Evolutionary conservation across 2,797 vertebrate species (phyloP), one percentile per base, ranked within the genome.

Genomic region (Hydrolagus colliei): DNA sequence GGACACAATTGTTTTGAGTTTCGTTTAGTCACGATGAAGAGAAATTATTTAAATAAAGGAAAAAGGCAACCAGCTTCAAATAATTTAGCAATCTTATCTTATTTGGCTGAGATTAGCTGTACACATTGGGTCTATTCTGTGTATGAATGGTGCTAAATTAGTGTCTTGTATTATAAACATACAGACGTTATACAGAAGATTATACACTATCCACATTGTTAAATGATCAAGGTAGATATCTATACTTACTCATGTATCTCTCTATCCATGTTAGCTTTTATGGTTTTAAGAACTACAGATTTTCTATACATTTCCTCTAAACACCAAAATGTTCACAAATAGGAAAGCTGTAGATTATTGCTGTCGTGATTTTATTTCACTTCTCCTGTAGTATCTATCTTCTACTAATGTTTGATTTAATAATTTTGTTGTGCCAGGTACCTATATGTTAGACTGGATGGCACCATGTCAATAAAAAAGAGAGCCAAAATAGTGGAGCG

Each of bases 391-490:
- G 18, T 73, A 18, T 73, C 10, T 72, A 74, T 59, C 61, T 5
- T 86, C 73, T 86, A 61, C 63, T 86, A 20, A 20, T 75, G 8
- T 16, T 9, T 73, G 10, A 75, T 67, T 65, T 41, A 84, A 63
- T 41, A 9, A 18, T 72, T 67, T 84, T 75, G 9, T 88, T 90
- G 18, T 65, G 41, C 27, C 88, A 98, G 97, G 89, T 98, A 99
- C 90, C 92, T 96, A 2, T 99, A 98, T 32, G 96, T 98, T 68
- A 94, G 98, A 61, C 91, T 99, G 89, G 98, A 99, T 0, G 98
- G 98, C 86, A 97, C 97, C 0, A 99, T 99, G 98, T 98, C 98
- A 18, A 98, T 99, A 89, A 99, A 98, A 91, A 99, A 99, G 90
- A 93, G 98, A 90, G 97, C 97, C 0, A 98, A 98, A 89, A 91